Conservation (phyloP, 1,140 invertebrate genomes). For the Lasaia peninsularis region DNA sequence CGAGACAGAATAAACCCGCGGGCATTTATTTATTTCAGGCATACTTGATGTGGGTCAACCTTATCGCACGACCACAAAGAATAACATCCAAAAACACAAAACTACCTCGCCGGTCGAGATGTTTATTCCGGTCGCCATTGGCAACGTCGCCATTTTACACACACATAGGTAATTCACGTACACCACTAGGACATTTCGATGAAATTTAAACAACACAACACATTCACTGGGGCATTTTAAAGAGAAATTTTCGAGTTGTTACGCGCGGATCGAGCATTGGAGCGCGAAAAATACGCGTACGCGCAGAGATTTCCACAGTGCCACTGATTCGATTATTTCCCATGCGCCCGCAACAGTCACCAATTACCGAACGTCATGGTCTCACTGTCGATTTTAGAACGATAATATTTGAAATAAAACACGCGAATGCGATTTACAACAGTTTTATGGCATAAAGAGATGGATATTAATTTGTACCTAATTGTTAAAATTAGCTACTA, state of each 20-base stretch:
- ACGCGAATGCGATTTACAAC: background rate
- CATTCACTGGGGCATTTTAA: background rate
- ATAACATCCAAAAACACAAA: conserved; percentile 46
- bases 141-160: conserved; percentile 41
- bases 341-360: conserved; percentile 34
- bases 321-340: conserved; percentile 46
- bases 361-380: conserved; percentile 39
- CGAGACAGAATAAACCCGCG: background rate
- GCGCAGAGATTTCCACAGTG: conserved; percentile 55
- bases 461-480: too few species aligned
- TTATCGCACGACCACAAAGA: conserved; percentile 12
- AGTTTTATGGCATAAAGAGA: background rate
- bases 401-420: conserved; percentile 6
- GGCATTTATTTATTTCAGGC: background rate
- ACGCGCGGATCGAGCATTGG: conserved; percentile 41
- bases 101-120: conserved; percentile 45
- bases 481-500: too few species aligned
- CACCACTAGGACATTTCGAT: background rate
- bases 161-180: too few species aligned
- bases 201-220: too few species aligned
- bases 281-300: conserved; percentile 57
- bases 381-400: conserved; percentile 24
- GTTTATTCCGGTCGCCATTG: conserved; percentile 32
- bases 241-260: conserved; percentile 16
- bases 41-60: background rate